Evolutionary conservation across 2,888 invertebrate species (phyloP), one percentile per base, ranked within the genome.

Genomic region (Zaprionus lineosus): DNA sequence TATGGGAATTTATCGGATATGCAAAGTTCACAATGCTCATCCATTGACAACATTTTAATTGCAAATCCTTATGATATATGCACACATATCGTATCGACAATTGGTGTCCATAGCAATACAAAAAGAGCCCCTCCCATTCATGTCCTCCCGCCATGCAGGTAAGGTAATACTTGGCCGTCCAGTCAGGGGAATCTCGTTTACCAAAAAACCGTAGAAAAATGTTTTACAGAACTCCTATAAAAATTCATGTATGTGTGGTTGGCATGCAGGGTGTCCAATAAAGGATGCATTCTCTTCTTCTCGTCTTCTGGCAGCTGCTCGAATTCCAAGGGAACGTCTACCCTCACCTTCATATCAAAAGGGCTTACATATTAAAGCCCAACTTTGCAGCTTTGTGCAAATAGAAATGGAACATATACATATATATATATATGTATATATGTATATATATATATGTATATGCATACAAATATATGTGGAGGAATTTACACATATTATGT

Each of bases 21-120:
- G n/a, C n/a, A 67, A 78, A 51, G 31, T 46, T 26, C 16, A 16
- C 11, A 29, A 21, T 44, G 41, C 18, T 19, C 33, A 37, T 44
- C 62, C 64, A 84, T 64, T 64, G 84, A 79, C 84, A 84, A 72
- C 64, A 55, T 74, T 78, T 84, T 79, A 79, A 79, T 79, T 79
- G 82, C 64, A 59, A 50, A 50, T 33, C 52, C 34, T 36, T 40
- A 53, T 77, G 78, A 82, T 70, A 60, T 68, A 77, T 47, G 60
- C 3, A 3, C 19, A 5, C 5, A 19, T 19, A n/a, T 19, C 19
- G 19, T 19, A 19, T 19, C 19, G 19, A 3, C 19, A 19, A n/a
- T n/a, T n/a, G n/a, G n/a, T n/a, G n/a, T n/a, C n/a, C n/a, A n/a
- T n/a, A n/a, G n/a, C n/a, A n/a, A n/a, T n/a, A n/a, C n/a, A n/a